phyloP scores from a whole-genome alignment of 1,140 invertebrate genomes.

The Probaryconus sp. region DNA sequence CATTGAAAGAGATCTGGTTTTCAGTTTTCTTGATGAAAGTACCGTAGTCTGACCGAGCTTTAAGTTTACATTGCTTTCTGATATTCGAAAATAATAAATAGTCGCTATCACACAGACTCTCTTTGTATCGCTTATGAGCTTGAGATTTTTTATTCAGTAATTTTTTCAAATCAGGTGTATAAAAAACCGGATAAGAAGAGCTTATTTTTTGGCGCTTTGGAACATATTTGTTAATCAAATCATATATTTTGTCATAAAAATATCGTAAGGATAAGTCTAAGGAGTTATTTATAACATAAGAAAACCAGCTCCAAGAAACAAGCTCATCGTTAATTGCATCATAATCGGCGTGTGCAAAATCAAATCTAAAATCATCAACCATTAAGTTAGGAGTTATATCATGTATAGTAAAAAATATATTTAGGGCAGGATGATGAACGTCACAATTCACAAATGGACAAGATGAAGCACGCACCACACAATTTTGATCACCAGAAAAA shows the following conservation, averaged over 20 bases:
- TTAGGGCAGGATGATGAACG: conserved; percentile 1
- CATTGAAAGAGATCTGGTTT: not conserved
- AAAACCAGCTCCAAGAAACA: not conserved
- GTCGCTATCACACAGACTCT: no score
- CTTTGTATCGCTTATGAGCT: no score
- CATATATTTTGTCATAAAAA: no score
- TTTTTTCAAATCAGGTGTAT: no score
- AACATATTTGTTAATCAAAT: no score
- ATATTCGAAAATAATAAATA: no score
- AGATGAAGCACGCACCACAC: not conserved
- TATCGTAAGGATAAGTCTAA: not conserved
- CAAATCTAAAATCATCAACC: not conserved
- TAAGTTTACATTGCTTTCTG: no score
- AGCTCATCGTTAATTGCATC: not conserved
- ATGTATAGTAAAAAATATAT: not conserved
- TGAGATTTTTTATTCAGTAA: no score
- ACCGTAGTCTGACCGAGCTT: no score
- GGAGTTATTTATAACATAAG: not conserved
- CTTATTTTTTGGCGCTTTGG: no score
- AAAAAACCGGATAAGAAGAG: no score
- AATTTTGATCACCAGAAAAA: not conserved
- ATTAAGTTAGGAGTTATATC: not conserved
- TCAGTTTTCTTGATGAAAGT: not conserved
- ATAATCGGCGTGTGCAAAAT: conserved; percentile 3
- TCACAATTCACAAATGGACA: not conserved